These are phyloP conservation scores for Psix sp. DNA, from an alignment of 1,140 invertebrate species.

Conservation along the genomic window DNA sequence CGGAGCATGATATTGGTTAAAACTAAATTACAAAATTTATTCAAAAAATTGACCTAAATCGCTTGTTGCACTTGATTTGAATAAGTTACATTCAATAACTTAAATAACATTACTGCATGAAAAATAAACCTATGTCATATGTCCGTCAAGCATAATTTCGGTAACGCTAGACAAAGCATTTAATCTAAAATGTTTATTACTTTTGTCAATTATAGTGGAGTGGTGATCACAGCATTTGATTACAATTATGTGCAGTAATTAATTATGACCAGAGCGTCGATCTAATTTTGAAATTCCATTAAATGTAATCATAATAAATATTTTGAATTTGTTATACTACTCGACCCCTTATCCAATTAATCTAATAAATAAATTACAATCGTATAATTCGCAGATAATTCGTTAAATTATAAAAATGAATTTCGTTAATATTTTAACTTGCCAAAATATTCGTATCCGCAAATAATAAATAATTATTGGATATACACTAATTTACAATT, in stretches of 20 bases:
- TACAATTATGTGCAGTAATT: constrained; percentile 65
- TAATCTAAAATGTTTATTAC: constrained; percentile 41
- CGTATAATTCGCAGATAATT: too few species aligned
- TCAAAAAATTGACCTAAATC: constrained; percentile 23
- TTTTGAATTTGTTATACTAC: background rate
- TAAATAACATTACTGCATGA: constrained; percentile 23
- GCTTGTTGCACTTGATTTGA: constrained; percentile 23
- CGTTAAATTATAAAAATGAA: too few species aligned
- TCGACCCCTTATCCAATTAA: constrained; percentile 23
- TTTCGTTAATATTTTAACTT: too few species aligned
- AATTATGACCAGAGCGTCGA: constrained; percentile 35
- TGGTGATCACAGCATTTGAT: constrained; percentile 70
- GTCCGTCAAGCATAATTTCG: constrained; percentile 28
- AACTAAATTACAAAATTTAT: constrained; percentile 53
- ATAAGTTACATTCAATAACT: constrained; percentile 27
- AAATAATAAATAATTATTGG: too few species aligned
- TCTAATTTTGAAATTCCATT: constrained; percentile 10
- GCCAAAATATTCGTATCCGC: too few species aligned
- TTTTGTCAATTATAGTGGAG: constrained; percentile 58
- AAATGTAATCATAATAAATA: background rate
- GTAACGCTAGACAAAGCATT: constrained; percentile 42
- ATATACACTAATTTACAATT: too few species aligned
- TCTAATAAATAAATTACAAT: too few species aligned
- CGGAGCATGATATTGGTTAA: constrained; percentile 52
- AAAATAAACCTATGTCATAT: constrained; percentile 34